These are phyloP conservation scores for Eupeodes latifasciatus DNA, from an alignment of 2,888 invertebrate species.

Conservation along the genomic window DNA sequence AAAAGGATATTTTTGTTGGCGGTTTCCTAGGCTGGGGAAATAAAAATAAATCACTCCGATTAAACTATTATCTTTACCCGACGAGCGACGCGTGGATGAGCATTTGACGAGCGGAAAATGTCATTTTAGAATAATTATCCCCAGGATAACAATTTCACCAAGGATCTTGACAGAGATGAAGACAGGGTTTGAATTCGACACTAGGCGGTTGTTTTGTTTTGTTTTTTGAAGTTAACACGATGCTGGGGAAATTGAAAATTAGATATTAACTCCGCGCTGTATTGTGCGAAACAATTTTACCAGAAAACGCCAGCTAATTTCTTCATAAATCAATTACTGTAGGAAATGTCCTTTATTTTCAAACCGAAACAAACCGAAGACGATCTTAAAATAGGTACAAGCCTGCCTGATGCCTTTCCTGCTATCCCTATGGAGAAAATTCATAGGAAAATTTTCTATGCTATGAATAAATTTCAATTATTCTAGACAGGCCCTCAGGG, in stretches of 20 bases:
- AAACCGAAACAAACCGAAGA: conserved; percentile 1
- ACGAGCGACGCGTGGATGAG: conserved; percentile 33
- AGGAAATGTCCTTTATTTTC: conserved; percentile 46
- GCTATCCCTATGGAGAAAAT: conserved; percentile 16
- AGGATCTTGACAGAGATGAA: background rate
- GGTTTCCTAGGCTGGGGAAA: background rate
- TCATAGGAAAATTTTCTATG: conserved; percentile 52
- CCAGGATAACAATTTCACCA: conserved; percentile 29
- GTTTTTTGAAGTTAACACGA: background rate
- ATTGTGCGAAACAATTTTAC: conserved; percentile 52
- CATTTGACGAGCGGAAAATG: conserved; percentile 45
- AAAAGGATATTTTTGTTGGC: background rate
- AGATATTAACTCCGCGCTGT: conserved; percentile 20
- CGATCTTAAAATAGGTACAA: conserved; percentile 7
- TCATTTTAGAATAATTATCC: conserved; percentile 40
- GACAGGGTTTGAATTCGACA: too few species aligned
- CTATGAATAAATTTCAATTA: conserved; percentile 54
- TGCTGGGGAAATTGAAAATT: background rate
- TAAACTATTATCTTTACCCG: conserved; percentile 49
- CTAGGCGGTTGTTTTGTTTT: too few species aligned
- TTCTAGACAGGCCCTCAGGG: background rate
- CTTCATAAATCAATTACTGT: conserved; percentile 70
- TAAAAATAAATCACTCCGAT: conserved; percentile 44
- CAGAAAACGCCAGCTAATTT: conserved; percentile 61
- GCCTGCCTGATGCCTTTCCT: too few species aligned